Percentiles rank a stretch among this genome's conserved stretches.
These are phyloP conservation scores for western clawed frog (Xenopus tropicalis) DNA, from an alignment of 2,113 vertebrate species.

Conservation along the genomic window UCB_Xtro_10.0 CM004444.2:158272001-158272500, in stretches of 20 bases:
- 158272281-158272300: slow-evolving; percentile 73
- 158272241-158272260: slow-evolving; percentile 52
- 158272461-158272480: slow-evolving; percentile 68
- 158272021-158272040: too few relatives aligned
- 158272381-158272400: slow-evolving; percentile 66
- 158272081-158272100: too few relatives aligned
- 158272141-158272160: slow-evolving; percentile 61
- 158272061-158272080: too few relatives aligned
- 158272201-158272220: slow-evolving; percentile 60
- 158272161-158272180: slow-evolving; percentile 62
- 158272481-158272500: slow-evolving; percentile 56
- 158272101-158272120: background rate
- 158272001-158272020: too few relatives aligned
- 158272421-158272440: slow-evolving; percentile 67
- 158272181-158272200: slow-evolving; percentile 65
- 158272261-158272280: slow-evolving; percentile 64
- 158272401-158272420: slow-evolving; percentile 70
- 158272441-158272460: slow-evolving; percentile 68
- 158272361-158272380: slow-evolving; percentile 54
- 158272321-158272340: slow-evolving; percentile 60
- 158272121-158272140: slow-evolving; percentile 47
- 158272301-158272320: slow-evolving; percentile 51
- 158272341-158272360: slow-evolving; percentile 72
- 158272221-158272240: slow-evolving; percentile 56
- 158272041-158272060: too few relatives aligned